Percentiles rank a stretch among this genome's conserved stretches.
phyloP scores from a whole-genome alignment of 1,140 invertebrate genomes.

The Camponotus vicinus region DNA sequence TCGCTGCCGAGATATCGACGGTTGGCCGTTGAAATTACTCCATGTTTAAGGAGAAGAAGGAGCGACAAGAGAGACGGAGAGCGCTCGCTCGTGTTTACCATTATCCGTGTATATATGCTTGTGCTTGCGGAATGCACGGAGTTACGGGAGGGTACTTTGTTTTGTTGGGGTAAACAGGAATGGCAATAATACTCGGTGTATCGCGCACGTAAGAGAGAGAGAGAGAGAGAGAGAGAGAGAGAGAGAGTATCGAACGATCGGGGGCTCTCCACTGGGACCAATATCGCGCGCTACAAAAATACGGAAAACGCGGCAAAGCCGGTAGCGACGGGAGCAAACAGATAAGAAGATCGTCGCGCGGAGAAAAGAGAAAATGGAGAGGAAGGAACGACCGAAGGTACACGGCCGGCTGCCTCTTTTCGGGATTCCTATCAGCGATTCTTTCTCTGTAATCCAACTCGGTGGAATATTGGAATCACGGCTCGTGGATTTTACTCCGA shows the following conservation, averaged over 20 bases:
- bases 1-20: constrained; percentile 44
- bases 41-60: constrained; percentile 60
- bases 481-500: background rate
- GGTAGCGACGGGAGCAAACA: constrained; percentile 43
- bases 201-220: background rate
- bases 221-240: background rate
- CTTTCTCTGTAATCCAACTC: background rate
- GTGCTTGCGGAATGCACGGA: constrained; percentile 13
- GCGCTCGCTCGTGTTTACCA: constrained; percentile 3
- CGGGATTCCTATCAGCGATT: background rate
- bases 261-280: constrained; percentile 53
- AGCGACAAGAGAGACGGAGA: background rate
- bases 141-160: constrained; percentile 41
- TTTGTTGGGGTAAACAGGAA: constrained; percentile 72
- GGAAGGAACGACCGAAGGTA: constrained; percentile 8
- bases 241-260: constrained; percentile 63
- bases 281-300: constrained; percentile 69
- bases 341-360: constrained; percentile 18
- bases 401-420: background rate
- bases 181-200: constrained; percentile 73
- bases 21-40: constrained; percentile 65
- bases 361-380: constrained; percentile 35
- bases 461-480: background rate
- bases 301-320: constrained; percentile 52
- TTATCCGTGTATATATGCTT: constrained; percentile 51